Base-by-base conservation (phyloP, 2,888 invertebrate genomes). In the Caenorhabditis uteleia region DNA sequence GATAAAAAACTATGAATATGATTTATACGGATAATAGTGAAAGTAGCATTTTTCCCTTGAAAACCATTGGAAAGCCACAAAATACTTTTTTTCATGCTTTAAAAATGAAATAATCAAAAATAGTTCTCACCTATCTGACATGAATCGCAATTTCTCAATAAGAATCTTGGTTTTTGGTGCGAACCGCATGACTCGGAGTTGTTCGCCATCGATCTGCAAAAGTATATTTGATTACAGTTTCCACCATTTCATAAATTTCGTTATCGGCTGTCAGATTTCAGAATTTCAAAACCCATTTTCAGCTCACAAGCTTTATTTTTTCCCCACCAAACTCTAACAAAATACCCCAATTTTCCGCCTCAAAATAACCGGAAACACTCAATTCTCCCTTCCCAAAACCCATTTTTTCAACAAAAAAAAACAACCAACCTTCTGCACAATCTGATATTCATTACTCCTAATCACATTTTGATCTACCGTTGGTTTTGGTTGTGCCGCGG, bases 101-200 rank as follows among this genome's bases (percentile, higher is more conserved):
- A 33, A 43, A 23, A 34, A 25, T 23, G 18, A 25, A 31, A 20
- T 43, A 23, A 38, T 6, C n/a, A n/a, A 47, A 34, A 21, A 33
- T 34, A 36, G 20, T 3, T 2, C 2, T 21, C 16, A 72, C 68
- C 69, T 69, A 16, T 72, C 72, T 6, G 67, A 64, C 14, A 64
- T 47, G 44, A 80, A 77, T 43, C 68, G 68, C 33, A 80, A 64
- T 46, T 77, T 78, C 34, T 80, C 80, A 29, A 79, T 74, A 21
- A 74, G 58, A 38, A 77, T 57, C 10, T 68, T 75, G 36, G 69
- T 68, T 10, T 75, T 75, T 36, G 49, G 42, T 14, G 64, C 62
- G 51, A 79, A 65, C 10, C 70, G 56, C 7, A 74, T 54, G 7
- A 78, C 56, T 12, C 79, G 68, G 27, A 65, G 56, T 25, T 77